Percentiles rank a stretch among this genome's conserved stretches.
These are phyloP conservation scores for Euwallacea fornicatus DNA, from an alignment of 1,140 invertebrate species.

Conservation along the genomic window DNA sequence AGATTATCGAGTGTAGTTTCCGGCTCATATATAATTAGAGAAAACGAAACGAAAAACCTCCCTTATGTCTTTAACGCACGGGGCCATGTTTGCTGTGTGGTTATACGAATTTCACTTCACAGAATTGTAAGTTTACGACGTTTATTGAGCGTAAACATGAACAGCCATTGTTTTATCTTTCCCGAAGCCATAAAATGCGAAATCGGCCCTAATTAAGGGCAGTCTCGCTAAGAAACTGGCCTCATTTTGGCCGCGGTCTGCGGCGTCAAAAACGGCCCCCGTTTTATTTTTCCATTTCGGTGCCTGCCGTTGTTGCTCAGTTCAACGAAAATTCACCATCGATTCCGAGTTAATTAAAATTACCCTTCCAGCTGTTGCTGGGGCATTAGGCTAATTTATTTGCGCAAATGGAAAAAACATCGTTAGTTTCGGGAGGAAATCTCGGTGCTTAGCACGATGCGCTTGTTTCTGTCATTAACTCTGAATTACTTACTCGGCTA, in stretches of 20 bases:
- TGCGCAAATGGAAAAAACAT: conserved; percentile 22
- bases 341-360: conserved; percentile 25
- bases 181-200: conserved; percentile 1
- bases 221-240: conserved; percentile 4
- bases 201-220: conserved; percentile 9
- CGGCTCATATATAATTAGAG: conserved; percentile 26
- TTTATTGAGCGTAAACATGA: conserved; percentile 12
- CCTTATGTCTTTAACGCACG: not conserved
- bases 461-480: conserved; percentile 13
- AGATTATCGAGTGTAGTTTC: conserved; percentile 34
- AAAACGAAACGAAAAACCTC: conserved; percentile 28
- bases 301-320: conserved; percentile 3
- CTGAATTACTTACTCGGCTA: conserved; percentile 6
- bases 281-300: conserved; percentile 18
- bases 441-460: conserved; percentile 16
- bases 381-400: conserved; percentile 23
- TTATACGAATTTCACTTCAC: not conserved
- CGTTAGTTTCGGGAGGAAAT: conserved; percentile 22
- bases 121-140: not conserved
- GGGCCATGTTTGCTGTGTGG: not conserved
- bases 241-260: not conserved
- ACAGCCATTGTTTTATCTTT: conserved; percentile 5
- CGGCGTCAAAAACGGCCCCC: conserved; percentile 8
- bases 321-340: conserved; percentile 10
- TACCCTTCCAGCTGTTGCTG: conserved; percentile 20